A percentile compares a stretch with the other conserved stretches of the same genome.
These are phyloP conservation scores for Luperina nickerlii DNA, from an alignment of 2,888 invertebrate species.

Conservation along the genomic window DNA sequence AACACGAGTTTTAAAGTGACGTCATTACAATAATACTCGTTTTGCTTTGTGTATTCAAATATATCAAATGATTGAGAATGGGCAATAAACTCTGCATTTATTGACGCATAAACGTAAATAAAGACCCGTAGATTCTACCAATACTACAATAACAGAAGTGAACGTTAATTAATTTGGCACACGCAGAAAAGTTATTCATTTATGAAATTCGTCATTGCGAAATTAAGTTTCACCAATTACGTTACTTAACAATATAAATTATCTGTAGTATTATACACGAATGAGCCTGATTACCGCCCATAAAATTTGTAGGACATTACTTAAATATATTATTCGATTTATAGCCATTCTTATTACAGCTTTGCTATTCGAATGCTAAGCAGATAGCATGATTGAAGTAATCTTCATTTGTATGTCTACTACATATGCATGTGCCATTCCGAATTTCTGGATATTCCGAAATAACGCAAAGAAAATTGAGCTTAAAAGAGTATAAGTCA, in stretches of 20 bases:
- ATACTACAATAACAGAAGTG: conserved; percentile 49
- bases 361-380: conserved; percentile 62
- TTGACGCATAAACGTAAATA: conserved; percentile 37
- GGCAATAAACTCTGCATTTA: conserved; percentile 39
- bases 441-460: conserved; percentile 62
- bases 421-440: conserved; percentile 71
- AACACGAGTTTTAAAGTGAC: conserved; percentile 57
- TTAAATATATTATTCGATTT: conserved; percentile 57
- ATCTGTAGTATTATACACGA: conserved; percentile 39
- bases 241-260: conserved; percentile 50
- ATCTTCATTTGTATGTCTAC: conserved; percentile 69
- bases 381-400: conserved; percentile 67
- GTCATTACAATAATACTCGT: conserved; percentile 61
- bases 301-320: conserved; percentile 45
- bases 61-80: conserved; percentile 45
- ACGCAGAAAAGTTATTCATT: conserved; percentile 53
- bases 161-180: conserved; percentile 57
- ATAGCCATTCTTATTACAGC: conserved; percentile 55
- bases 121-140: conserved; percentile 24
- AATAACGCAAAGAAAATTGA: conserved; percentile 60
- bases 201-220: conserved; percentile 54
- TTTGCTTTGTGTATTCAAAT: conserved; percentile 38
- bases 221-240: conserved; percentile 55
- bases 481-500: conserved; percentile 55
- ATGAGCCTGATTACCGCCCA: conserved; percentile 45